A percentile compares a stretch with the other conserved stretches of the same genome.
Evolutionary conservation across 2,113 vertebrate species (phyloP).

Genomic region (Cyanoderma ruficeps): DNA sequence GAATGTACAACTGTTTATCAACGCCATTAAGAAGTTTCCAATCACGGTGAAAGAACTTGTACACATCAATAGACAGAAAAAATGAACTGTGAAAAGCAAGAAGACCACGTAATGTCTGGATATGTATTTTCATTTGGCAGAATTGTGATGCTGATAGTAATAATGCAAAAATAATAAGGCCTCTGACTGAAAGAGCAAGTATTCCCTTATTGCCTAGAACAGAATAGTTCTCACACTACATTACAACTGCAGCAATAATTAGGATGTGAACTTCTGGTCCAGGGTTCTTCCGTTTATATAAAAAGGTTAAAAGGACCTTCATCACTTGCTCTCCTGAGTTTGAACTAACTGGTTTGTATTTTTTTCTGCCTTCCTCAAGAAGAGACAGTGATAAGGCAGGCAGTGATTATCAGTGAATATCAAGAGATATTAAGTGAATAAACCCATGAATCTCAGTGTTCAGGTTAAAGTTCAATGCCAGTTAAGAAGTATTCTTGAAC

Average conservation of each 20-base stretch:
- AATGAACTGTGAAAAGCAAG: constrained; percentile 27
- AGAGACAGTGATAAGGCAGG: not conserved
- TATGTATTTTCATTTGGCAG: not conserved
- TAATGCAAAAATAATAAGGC: not conserved
- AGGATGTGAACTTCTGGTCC: not conserved
- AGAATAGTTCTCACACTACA: not conserved
- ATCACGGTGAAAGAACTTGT: not conserved
- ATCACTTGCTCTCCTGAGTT: not conserved
- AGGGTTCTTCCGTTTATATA: not conserved
- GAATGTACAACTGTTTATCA: not conserved
- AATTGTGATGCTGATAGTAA: not conserved
- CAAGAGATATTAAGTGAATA: not conserved
- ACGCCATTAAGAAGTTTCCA: constrained; percentile 3
- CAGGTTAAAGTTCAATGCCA: not conserved
- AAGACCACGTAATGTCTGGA: not conserved
- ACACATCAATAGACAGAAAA: not conserved
- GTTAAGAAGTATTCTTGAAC: not conserved
- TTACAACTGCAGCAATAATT: not conserved
- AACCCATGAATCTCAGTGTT: not conserved
- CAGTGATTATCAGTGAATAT: not conserved
- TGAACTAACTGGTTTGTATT: not conserved
- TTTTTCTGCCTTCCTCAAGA: not conserved
- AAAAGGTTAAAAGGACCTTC: not conserved
- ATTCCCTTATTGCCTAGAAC: not conserved
- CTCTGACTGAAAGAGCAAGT: not conserved